Percentiles rank a stretch among this genome's conserved stretches.
Evolutionary conservation across 2,797 vertebrate genomes (phyloP).

Genomic region (Orientallactaga sibirica): DNA sequence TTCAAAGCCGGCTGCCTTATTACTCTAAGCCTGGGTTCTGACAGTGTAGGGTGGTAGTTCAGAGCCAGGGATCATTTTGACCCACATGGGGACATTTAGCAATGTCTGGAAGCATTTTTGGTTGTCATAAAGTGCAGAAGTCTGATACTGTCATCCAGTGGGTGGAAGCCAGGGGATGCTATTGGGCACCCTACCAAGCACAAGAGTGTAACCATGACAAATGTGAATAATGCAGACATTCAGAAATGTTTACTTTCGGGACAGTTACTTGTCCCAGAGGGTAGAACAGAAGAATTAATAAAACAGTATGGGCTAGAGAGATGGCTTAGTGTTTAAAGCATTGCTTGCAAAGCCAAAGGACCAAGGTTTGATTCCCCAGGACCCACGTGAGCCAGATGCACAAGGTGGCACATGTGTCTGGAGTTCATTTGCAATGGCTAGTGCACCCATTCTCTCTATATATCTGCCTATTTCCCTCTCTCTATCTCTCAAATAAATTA

Average conservation of each 20-base stretch:
- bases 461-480: too few species aligned
- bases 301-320: too few species aligned
- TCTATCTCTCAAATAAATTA: too few species aligned
- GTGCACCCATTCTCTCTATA: too few species aligned
- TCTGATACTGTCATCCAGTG: neutral
- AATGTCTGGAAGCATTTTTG: neutral
- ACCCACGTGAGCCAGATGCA: too few species aligned
- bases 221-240: neutral
- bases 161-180: neutral
- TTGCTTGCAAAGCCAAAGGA: too few species aligned
- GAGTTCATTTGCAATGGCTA: too few species aligned
- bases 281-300: neutral
- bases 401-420: too few species aligned
- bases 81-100: neutral
- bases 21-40: slow-evolving; percentile 35
- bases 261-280: slow-evolving; percentile 1
- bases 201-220: neutral
- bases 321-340: too few species aligned
- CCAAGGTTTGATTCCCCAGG: too few species aligned
- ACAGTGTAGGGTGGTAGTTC: neutral
- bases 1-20: neutral
- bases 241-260: neutral
- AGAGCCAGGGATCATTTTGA: neutral
- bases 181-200: neutral
- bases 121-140: neutral